Conservation (phyloP, 2,888 invertebrate species). For the Spodoptera littoralis region DNA sequence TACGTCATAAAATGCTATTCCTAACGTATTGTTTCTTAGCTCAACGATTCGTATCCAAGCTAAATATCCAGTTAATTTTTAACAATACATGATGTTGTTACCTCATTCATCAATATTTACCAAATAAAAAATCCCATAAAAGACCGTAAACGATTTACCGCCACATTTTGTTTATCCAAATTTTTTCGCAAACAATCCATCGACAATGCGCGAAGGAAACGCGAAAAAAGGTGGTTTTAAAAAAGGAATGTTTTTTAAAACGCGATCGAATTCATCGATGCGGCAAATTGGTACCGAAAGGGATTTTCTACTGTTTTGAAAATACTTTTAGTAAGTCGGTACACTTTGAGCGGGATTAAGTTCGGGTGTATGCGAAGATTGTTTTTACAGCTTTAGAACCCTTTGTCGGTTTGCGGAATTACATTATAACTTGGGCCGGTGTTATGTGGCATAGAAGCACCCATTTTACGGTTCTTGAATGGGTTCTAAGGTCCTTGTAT, state of each 20-base stretch:
- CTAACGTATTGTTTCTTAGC: no score
- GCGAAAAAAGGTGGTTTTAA: constrained; percentile 54
- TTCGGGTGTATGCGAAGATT: constrained; percentile 76
- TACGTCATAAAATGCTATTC: no score
- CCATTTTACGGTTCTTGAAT: constrained; percentile 81
- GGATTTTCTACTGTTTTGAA: constrained; percentile 87
- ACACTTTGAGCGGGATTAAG: constrained; percentile 83
- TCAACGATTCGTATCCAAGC: background rate
- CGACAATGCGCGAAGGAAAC: constrained; percentile 60
- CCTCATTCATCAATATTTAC: constrained; percentile 52
- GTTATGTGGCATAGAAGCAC: constrained; percentile 69
- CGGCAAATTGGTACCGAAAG: constrained; percentile 87
- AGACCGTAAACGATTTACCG: constrained; percentile 48
- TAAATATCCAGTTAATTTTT: background rate
- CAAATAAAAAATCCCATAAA: constrained; percentile 42
- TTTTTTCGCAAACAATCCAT: constrained; percentile 49
- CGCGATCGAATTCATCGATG: constrained; percentile 79
- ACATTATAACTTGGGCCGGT: constrained; percentile 69
- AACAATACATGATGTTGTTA: constrained; percentile 12
- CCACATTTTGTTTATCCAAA: constrained; percentile 40
- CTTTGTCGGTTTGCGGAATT: constrained; percentile 84
- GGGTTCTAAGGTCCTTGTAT: constrained; percentile 67
- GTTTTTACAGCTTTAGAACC: constrained; percentile 87
- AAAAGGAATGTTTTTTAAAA: constrained; percentile 71
- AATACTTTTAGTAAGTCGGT: constrained; percentile 82